Conservation (phyloP, 2,797 vertebrate species). For the Pogoniulus pusillus region DNA sequence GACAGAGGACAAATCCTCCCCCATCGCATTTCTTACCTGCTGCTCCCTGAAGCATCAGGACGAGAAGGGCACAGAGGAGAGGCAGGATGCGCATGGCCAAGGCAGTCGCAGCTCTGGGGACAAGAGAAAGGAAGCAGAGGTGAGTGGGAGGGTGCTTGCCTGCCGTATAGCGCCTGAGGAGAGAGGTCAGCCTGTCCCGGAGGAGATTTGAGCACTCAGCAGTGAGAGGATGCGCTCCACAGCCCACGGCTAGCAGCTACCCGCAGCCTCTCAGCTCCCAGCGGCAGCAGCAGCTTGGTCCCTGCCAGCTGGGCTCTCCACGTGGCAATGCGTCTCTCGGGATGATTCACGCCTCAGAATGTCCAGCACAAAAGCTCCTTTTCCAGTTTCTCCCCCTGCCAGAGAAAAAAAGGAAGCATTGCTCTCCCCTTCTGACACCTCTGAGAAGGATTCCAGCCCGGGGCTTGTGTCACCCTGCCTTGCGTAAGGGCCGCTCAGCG, state of each 20-base stretch:
- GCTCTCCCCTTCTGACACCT: not conserved
- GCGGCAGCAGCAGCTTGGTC: not conserved
- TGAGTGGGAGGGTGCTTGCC: not conserved
- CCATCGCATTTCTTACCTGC: not conserved
- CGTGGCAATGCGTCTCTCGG: not conserved
- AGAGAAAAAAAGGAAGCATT: not conserved
- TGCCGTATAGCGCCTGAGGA: rapidly evolving
- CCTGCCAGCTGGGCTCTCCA: not conserved
- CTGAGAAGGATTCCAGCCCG: not conserved
- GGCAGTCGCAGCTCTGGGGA: not conserved
- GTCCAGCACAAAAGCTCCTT: not conserved
- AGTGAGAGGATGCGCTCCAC: rapidly evolving
- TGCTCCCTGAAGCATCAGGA: constrained; percentile 13
- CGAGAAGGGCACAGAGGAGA: constrained; percentile 25
- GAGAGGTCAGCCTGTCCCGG: rapidly evolving
- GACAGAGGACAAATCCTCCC: not conserved
- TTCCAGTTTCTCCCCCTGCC: rapidly evolving
- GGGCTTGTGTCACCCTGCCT: not conserved
- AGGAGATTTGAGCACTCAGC: not conserved
- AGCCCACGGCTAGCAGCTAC: not conserved
- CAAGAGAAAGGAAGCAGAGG: not conserved
- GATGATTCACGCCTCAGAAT: not conserved
- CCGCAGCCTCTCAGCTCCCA: not conserved
- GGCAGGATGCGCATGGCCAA: not conserved
- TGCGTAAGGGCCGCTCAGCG: not conserved